Percentiles rank a stretch among this genome's conserved stretches.
phyloP scores from a whole-genome alignment of 92 coral and sea anemone species.

The Epizoanthus stellaris region DNA sequence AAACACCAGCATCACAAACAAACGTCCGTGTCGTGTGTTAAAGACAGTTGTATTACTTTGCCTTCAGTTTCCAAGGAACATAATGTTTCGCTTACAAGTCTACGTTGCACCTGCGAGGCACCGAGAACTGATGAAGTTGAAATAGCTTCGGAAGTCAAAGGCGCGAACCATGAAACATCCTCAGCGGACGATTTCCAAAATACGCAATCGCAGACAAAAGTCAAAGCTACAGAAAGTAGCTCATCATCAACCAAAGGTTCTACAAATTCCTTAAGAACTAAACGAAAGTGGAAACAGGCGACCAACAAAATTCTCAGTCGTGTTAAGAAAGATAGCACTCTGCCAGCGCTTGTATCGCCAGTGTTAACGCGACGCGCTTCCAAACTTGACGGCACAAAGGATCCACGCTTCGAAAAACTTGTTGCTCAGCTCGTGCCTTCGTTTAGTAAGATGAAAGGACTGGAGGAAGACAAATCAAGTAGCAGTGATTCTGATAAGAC shows the following conservation, averaged over 20 bases:
- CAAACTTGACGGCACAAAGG: slow-evolving; percentile 24
- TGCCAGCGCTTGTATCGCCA: slow-evolving; percentile 7
- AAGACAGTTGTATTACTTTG: slow-evolving; percentile 9
- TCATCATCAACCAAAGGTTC: not conserved
- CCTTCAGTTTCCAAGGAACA: slow-evolving; percentile 14
- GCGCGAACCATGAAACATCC: not conserved
- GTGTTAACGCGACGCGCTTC: not conserved
- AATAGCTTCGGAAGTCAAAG: no score
- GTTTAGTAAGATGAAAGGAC: not conserved
- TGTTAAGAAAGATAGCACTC: not conserved
- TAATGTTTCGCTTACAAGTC: not conserved
- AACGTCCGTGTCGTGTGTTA: not conserved
- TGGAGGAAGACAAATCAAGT: not conserved
- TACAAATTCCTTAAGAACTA: not conserved
- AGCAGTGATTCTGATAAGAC: not conserved
- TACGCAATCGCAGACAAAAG: not conserved
- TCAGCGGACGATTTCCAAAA: not conserved
- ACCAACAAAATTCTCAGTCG: slow-evolving; percentile 1
- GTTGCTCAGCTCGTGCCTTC: slow-evolving; percentile 40
- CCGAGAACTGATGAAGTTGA: not conserved
- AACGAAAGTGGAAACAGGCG: slow-evolving; percentile 13
- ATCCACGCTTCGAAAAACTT: slow-evolving; percentile 40
- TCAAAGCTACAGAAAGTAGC: not conserved
- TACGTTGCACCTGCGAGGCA: not conserved
- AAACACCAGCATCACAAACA: not conserved